A percentile compares a stretch with the other conserved stretches of the same genome.
Conservation (phyloP, 1,140 invertebrate genomes). For the Vanessa atalanta region DNA sequence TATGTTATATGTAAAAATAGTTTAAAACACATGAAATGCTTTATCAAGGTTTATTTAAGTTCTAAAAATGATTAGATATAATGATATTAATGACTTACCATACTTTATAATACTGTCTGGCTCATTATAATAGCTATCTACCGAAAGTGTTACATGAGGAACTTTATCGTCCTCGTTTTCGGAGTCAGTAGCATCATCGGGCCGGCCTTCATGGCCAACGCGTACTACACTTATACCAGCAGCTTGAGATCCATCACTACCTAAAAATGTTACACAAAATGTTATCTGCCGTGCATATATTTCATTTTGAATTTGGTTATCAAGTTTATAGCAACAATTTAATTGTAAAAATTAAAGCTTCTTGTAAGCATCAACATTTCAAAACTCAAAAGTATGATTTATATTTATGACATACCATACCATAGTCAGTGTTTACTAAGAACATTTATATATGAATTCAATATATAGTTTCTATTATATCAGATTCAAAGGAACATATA, state of each 20-base stretch:
- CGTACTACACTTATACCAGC: conserved; percentile 75
- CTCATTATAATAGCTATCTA: conserved; percentile 76
- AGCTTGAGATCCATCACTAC: conserved; percentile 71
- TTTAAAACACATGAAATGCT: too few species aligned
- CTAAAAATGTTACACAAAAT: conserved; percentile 39
- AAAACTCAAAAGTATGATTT: background rate
- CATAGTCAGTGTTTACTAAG: background rate
- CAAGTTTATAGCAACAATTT: too few species aligned
- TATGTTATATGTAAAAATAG: background rate
- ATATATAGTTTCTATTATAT: background rate
- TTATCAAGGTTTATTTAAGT: too few species aligned
- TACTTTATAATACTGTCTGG: conserved; percentile 77
- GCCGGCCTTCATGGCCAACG: conserved; percentile 73
- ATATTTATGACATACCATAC: too few species aligned
- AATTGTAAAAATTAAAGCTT: background rate
- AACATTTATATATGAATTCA: background rate
- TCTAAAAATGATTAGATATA: background rate
- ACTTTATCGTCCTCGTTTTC: conserved; percentile 76
- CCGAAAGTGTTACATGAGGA: conserved; percentile 73
- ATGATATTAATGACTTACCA: conserved; percentile 52
- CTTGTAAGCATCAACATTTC: background rate
- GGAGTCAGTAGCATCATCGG: conserved; percentile 77
- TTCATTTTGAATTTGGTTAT: too few species aligned
- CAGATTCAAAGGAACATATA: background rate
- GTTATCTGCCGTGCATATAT: too few species aligned